phyloP scores from a whole-genome alignment of 2,888 invertebrate species.

The Meganola albula region DNA sequence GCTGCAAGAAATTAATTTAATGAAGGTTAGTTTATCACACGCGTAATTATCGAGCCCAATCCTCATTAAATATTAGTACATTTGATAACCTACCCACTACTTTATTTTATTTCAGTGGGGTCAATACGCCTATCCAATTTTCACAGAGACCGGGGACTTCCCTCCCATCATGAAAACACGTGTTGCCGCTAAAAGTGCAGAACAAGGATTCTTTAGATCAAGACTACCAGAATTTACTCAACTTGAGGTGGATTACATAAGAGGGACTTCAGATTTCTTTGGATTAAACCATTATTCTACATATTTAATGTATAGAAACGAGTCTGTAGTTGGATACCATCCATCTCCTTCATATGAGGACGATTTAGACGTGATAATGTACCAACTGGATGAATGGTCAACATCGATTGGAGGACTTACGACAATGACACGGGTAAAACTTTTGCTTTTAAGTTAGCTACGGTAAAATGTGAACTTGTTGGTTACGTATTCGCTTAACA shows the following conservation, averaged over 20 bases:
- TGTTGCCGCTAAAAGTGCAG: conserved; percentile 72
- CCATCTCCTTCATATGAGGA: conserved; percentile 33
- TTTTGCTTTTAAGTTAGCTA: too few species aligned
- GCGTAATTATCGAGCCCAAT: not conserved
- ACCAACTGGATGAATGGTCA: conserved; percentile 19
- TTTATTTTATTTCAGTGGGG: conserved; percentile 53
- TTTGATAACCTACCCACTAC: too few species aligned
- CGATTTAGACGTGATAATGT: conserved; percentile 27
- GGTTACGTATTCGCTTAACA: too few species aligned
- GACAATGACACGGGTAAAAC: conserved; percentile 5
- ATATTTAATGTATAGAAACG: conserved; percentile 50
- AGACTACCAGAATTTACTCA: conserved; percentile 77
- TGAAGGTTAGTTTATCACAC: conserved; percentile 2
- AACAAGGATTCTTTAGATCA: conserved; percentile 74
- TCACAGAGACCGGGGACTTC: conserved; percentile 77
- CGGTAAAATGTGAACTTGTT: too few species aligned
- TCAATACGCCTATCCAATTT: conserved; percentile 79
- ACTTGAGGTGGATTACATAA: conserved; percentile 78
- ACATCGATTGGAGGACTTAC: conserved; percentile 7
- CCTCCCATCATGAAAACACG: conserved; percentile 77
- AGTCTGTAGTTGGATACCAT: conserved; percentile 24
- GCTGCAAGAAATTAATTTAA: conserved; percentile 6
- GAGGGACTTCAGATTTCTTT: conserved; percentile 80
- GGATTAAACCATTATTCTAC: conserved; percentile 83
- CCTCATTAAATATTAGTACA: conserved; percentile 15